phyloP scores from a whole-genome alignment of 1,140 invertebrate genomes.

The Anadara kagoshimensis region DNA sequence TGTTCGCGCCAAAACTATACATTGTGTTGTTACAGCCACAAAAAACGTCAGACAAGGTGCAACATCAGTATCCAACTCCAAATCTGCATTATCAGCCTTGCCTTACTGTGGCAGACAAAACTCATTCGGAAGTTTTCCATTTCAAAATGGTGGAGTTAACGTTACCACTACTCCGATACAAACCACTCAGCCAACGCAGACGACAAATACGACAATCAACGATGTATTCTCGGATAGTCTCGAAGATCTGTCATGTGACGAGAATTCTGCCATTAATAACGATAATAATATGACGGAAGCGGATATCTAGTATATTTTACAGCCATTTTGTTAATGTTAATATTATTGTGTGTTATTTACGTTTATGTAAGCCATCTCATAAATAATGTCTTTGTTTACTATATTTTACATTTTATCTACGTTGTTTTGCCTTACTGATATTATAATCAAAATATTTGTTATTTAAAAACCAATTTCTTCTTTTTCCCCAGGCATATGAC shows the following conservation, averaged over 20 bases:
- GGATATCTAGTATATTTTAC: no score
- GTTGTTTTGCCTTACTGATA: no score
- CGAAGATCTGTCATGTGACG: slow-evolving; percentile 51
- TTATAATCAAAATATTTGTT: no score
- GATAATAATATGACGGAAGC: slow-evolving; percentile 3
- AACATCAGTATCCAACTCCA: slow-evolving; percentile 46
- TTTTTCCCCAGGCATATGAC: no score
- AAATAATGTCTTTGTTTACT: no score
- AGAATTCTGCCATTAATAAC: slow-evolving; percentile 37
- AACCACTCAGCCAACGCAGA: slow-evolving; percentile 25
- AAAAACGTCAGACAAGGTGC: slow-evolving; percentile 81
- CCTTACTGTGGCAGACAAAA: slow-evolving; percentile 34
- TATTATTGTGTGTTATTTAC: no score
- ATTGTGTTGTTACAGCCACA: slow-evolving; percentile 85
- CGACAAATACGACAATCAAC: slow-evolving; percentile 47
- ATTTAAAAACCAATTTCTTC: no score
- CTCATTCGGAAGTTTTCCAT: slow-evolving; percentile 40
- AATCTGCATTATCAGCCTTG: slow-evolving; percentile 29
- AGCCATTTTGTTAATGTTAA: no score
- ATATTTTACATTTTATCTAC: no score
- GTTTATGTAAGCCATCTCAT: no score
- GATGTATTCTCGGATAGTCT: slow-evolving; percentile 54
- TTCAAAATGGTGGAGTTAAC: slow-evolving; percentile 28
- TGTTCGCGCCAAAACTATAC: slow-evolving; percentile 88
- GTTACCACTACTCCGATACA: slow-evolving; percentile 19